phyloP scores from a whole-genome alignment of 2,797 vertebrate species.

The Galago senegalensis region DNA sequence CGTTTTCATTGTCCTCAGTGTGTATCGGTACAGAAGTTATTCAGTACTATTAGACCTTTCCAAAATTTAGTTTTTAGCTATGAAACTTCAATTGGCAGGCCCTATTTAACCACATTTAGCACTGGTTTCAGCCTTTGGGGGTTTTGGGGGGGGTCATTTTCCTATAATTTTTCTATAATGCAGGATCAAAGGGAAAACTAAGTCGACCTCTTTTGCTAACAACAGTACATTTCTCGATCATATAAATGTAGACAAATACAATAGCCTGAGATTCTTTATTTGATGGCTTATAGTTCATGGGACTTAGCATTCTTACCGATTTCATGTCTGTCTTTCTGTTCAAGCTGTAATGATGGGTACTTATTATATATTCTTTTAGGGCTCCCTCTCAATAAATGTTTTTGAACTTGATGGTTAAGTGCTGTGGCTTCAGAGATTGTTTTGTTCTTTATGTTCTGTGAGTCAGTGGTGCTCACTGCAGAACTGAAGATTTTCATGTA shows the following conservation, averaged over 20 bases:
- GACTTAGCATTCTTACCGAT: not conserved
- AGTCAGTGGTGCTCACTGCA: not conserved
- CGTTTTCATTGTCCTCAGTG: constrained; percentile 55
- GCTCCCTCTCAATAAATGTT: constrained; percentile 9
- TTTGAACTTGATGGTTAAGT: constrained; percentile 56
- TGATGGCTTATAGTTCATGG: constrained; percentile 21
- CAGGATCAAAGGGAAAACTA: constrained; percentile 51
- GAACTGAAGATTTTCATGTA: constrained; percentile 52
- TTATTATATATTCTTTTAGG: constrained; percentile 47
- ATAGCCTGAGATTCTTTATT: constrained; percentile 21
- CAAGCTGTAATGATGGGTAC: constrained; percentile 5
- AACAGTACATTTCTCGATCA: constrained; percentile 52
- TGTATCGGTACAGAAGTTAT: constrained; percentile 79
- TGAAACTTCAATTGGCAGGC: constrained; percentile 86
- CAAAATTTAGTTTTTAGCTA: constrained; percentile 82
- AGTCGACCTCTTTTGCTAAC: constrained; percentile 43
- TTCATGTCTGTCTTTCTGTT: constrained; percentile 15
- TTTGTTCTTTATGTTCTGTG: constrained; percentile 34
- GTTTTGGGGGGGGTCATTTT: constrained; percentile 11
- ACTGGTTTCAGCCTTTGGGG: constrained; percentile 63
- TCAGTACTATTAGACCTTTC: constrained; percentile 78
- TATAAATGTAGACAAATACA: not conserved
- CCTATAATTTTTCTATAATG: constrained; percentile 31
- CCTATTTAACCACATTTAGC: constrained; percentile 75
- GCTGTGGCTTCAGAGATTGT: not conserved